Conservation (phyloP, 2,797 vertebrate species). For the Trematomus bernacchii region DNA sequence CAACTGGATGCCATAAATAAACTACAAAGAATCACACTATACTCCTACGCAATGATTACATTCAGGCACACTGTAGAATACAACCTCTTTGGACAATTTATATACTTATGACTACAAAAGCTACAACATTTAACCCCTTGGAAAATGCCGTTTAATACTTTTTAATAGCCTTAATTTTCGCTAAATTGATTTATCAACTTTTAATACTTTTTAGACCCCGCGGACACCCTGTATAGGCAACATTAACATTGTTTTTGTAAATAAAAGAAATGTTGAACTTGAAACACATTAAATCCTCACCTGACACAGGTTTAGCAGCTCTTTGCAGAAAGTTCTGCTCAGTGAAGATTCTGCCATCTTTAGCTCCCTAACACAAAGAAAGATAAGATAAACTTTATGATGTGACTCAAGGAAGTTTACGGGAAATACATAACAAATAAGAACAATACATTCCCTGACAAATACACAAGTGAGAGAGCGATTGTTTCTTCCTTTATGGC, state of each 20-base stretch:
- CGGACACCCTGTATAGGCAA: no score
- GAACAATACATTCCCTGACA: neutral
- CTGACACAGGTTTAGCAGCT: constrained; percentile 88
- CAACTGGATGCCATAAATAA: no score
- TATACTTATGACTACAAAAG: no score
- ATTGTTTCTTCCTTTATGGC: neutral
- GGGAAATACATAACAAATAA: neutral
- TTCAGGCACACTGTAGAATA: no score
- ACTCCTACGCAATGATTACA: no score
- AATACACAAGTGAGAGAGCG: neutral
- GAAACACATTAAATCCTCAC: constrained; percentile 58
- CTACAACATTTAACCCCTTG: no score
- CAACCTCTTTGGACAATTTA: no score
- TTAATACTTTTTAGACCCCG: no score
- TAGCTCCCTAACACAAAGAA: constrained; percentile 85
- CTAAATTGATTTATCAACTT: no score
- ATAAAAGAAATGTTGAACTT: neutral
- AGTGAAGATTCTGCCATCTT: constrained; percentile 92
- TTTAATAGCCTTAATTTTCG: no score
- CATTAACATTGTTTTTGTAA: neutral
- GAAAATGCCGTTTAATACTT: no score
- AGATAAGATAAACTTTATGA: constrained; percentile 12
- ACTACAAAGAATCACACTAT: no score
- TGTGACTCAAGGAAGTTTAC: neutral
- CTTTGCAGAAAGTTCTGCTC: constrained; percentile 96